Base-by-base conservation (phyloP, 2,888 invertebrate species). In the Cephus runcator region DNA sequence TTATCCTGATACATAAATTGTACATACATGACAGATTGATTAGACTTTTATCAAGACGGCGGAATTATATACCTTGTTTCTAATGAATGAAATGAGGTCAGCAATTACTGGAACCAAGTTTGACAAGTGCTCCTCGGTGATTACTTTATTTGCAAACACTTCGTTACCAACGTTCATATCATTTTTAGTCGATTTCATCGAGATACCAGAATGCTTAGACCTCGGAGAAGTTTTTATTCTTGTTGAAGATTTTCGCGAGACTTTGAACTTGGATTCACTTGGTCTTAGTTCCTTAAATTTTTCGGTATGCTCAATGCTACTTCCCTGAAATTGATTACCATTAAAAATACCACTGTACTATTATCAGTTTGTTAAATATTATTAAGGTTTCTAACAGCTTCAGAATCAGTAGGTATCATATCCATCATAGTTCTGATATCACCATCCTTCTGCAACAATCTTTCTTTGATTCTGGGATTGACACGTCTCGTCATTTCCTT, bases 361-460 rank as follows among this genome's bases (percentile, higher is more conserved):
- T 23, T 23, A 56, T 56, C 31, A 71, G 71, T 34, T 71, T 30
- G 31, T 34, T 31, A 71, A 34, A 71, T 11, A 12, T 79, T 73
- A 75, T 40, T 74, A 77, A 77, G 40, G 74, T 76, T 11, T 35
- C 83, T 82, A 83, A 88, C 90, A 79, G 85, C 81, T 77, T 89
- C 89, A 11, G 88, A 87, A 79, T 90, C 87, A 40, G 86, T 83
- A 73, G 87, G 84, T 56, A 90, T 79, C 76, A 84, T 86, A 79
- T 90, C 90, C 89, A 91, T 90, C 83, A 91, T 87, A 12, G 91
- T 92, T 79, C 85, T 86, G 75, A 92, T 89, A 77, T 91, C 89
- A 79, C 90, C 91, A 36, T 91, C 91, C 79, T 87, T 90, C 3
- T 82, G 81, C 4, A 85, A 87, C 31, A 84, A 56, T 56, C 56